Conservation (phyloP, 2,113 vertebrate species). For the Alouatta palliata region DNA sequence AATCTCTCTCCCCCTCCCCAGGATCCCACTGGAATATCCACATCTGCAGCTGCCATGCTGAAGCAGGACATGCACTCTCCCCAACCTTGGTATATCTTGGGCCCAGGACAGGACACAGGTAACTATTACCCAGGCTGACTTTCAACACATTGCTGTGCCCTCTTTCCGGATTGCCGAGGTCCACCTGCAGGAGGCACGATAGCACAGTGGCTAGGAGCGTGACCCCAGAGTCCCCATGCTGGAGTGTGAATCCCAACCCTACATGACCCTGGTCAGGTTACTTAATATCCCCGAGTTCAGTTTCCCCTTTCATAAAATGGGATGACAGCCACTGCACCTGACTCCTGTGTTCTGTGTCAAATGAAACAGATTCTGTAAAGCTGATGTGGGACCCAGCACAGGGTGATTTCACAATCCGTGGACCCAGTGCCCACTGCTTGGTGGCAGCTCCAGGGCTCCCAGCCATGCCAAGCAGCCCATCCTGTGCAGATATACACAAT, state of each 20-base stretch:
- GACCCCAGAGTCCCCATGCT: no score
- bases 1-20: background rate
- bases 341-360: background rate
- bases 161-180: background rate
- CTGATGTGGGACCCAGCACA: no score
- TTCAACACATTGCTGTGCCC: rapidly evolving
- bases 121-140: background rate
- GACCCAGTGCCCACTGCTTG: background rate
- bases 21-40: background rate
- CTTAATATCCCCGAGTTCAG: background rate
- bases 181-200: background rate
- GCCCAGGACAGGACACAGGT: background rate
- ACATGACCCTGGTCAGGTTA: background rate
- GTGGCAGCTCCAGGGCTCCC: no score
- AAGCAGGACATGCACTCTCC: background rate
- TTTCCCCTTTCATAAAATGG: background rate
- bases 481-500: background rate
- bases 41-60: background rate
- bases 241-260: background rate
- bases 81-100: background rate
- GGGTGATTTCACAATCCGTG: background rate
- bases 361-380: background rate
- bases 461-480: background rate
- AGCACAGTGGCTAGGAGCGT: background rate
- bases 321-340: background rate